Evolutionary conservation across 2,113 vertebrate genomes (phyloP).

Genomic region (Bubalus kerabau): DNA sequence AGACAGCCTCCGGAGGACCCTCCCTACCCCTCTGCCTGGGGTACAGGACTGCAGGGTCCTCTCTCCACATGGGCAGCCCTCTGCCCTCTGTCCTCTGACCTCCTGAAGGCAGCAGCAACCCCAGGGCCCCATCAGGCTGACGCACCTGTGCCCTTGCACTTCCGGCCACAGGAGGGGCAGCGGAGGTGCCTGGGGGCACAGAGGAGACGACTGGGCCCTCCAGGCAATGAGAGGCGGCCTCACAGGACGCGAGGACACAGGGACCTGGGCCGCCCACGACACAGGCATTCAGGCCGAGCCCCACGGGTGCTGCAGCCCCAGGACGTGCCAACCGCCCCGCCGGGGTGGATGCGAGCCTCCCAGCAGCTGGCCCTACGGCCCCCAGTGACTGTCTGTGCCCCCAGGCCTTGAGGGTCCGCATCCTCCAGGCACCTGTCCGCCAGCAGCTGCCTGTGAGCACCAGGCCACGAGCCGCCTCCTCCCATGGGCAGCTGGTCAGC

Average conservation of each 20-base stretch:
- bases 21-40: no score
- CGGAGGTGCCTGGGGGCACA: fast-evolving
- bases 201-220: neutral
- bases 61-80: neutral
- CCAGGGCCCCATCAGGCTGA: neutral
- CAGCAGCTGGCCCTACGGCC: neutral
- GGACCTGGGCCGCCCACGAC: fast-evolving
- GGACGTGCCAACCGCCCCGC: fast-evolving
- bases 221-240: fast-evolving
- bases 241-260: fast-evolving
- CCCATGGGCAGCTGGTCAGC: fast-evolving
- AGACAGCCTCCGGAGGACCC: neutral
- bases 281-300: neutral
- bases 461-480: neutral
- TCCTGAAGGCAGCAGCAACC: neutral
- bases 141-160: fast-evolving
- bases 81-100: neutral
- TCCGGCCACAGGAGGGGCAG: neutral
- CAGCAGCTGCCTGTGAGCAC: neutral
- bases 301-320: neutral
- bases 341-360: neutral
- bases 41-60: neutral
- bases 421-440: neutral
- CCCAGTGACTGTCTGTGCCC: neutral
- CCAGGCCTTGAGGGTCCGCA: neutral